Conservation (phyloP, 2,113 vertebrate genomes). For the Salminus brasiliensis region DNA sequence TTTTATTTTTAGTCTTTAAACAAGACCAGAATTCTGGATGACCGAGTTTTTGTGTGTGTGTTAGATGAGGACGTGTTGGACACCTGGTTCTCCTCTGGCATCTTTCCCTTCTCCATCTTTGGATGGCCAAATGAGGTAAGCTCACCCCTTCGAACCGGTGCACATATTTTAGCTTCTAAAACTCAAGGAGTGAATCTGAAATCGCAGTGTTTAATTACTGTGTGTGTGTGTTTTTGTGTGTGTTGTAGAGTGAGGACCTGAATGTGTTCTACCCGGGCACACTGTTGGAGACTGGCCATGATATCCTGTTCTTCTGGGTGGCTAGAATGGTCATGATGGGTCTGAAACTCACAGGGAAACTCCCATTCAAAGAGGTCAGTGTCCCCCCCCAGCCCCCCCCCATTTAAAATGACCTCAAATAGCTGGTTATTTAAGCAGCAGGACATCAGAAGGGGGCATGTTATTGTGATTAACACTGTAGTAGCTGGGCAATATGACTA, state of each 20-base stretch:
- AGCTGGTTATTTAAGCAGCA: no score
- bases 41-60: background rate
- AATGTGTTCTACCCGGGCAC: conserved; percentile 85
- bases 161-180: background rate
- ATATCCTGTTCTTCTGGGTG: conserved; percentile 94
- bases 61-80: conserved; percentile 86
- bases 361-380: conserved; percentile 87
- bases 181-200: background rate
- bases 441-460: no score
- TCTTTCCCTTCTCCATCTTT: conserved; percentile 89
- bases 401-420: no score
- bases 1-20: no score
- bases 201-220: background rate
- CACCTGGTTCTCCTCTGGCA: conserved; percentile 91
- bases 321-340: conserved; percentile 93
- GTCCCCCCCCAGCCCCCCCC: background rate
- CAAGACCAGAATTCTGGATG: no score
- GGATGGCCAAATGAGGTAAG: conserved; percentile 89
- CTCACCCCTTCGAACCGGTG: background rate
- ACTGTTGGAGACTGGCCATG: conserved; percentile 87
- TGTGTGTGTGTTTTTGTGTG: background rate
- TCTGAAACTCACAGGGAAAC: conserved; percentile 83
- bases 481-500: no score
- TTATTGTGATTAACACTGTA: no score
- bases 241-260: conserved; percentile 77